Conservation (phyloP, 64 coral and sea anemone species). For the Platygyra sinensis region DNA sequence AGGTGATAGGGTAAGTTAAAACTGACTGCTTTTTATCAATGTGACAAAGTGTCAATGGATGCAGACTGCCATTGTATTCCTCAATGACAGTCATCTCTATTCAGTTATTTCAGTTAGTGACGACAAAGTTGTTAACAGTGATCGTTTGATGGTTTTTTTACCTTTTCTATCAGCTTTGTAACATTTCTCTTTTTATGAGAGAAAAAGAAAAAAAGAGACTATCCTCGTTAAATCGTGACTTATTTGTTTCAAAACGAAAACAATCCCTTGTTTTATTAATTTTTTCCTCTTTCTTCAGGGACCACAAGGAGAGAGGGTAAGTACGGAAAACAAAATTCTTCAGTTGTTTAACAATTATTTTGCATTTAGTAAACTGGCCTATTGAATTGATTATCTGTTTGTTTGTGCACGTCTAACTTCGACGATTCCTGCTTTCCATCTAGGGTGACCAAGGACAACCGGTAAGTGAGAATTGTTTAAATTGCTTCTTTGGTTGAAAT, state of each 20-base stretch:
- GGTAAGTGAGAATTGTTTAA: background rate
- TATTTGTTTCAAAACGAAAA: background rate
- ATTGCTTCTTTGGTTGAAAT: background rate
- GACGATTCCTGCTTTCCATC: background rate
- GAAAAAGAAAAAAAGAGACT: no score
- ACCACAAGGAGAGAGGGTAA: conserved; percentile 66
- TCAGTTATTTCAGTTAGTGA: no score
- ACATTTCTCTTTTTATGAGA: no score
- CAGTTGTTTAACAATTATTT: background rate
- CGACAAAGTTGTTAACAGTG: no score
- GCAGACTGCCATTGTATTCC: no score
- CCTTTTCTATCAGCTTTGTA: no score
- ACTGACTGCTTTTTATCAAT: background rate
- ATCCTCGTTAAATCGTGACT: background rate
- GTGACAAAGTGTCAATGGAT: no score
- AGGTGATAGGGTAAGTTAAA: conserved; percentile 68
- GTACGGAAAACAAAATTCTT: conserved; percentile 26
- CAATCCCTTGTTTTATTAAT: background rate
- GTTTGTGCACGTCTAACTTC: background rate
- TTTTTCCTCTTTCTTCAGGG: conserved; percentile 38
- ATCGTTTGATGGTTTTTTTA: no score
- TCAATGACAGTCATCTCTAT: no score
- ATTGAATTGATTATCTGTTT: background rate
- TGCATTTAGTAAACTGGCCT: no score
- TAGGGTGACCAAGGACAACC: conserved; percentile 27